These are phyloP conservation scores for Ladona fulva DNA, from an alignment of 1,140 invertebrate genomes.

Conservation along the genomic window DNA sequence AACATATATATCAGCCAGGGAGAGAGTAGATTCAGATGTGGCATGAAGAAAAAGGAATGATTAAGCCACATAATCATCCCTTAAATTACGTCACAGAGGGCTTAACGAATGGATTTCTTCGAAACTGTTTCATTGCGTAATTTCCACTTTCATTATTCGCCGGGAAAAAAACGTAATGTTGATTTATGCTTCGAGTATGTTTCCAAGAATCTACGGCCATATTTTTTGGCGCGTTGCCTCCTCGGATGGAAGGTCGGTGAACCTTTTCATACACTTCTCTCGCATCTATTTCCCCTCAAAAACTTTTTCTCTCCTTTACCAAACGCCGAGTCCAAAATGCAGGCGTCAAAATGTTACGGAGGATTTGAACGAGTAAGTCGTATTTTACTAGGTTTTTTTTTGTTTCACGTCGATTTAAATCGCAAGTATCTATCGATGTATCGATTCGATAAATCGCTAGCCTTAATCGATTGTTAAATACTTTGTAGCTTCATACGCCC, in stretches of 20 bases:
- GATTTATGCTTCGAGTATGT: not conserved
- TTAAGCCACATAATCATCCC: not conserved
- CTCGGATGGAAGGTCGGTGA: not conserved
- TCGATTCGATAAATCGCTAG: too few species aligned
- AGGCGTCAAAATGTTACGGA: too few species aligned
- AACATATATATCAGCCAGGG: too few species aligned
- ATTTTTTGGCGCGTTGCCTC: conserved; percentile 5
- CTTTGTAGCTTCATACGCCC: too few species aligned
- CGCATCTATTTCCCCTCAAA: not conserved
- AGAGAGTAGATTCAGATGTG: too few species aligned
- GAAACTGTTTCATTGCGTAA: not conserved
- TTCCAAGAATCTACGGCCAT: not conserved
- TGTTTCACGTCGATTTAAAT: too few species aligned
- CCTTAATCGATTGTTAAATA: too few species aligned
- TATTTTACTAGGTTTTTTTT: too few species aligned
- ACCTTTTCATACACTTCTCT: not conserved
- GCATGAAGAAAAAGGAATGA: too few species aligned
- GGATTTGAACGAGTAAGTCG: too few species aligned
- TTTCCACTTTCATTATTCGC: not conserved
- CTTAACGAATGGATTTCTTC: not conserved
- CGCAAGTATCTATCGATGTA: too few species aligned
- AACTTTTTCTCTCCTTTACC: not conserved
- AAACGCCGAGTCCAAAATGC: not conserved
- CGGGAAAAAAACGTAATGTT: not conserved
- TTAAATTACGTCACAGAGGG: not conserved